phyloP scores from a whole-genome alignment of 92 coral and sea anemone genomes.

The Palythoa grandiflora region DNA sequence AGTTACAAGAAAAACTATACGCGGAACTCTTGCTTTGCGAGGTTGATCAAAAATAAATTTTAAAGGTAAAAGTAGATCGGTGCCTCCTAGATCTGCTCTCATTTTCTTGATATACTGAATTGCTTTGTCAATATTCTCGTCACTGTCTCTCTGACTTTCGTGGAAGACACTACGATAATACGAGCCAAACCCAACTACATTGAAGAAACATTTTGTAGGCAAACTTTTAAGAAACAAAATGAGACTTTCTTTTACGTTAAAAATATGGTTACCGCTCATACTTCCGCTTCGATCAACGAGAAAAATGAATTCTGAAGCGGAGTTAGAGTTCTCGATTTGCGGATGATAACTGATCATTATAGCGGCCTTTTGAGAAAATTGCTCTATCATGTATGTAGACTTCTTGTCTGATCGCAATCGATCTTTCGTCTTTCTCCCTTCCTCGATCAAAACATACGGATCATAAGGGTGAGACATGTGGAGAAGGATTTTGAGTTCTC shows the following conservation, averaged over 20 bases:
- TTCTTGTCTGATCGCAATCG: slow-evolving; percentile 31
- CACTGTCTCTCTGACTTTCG: slow-evolving; percentile 77
- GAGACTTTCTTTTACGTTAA: slow-evolving; percentile 88
- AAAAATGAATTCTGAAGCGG: slow-evolving; percentile 79
- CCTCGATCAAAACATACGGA: slow-evolving; percentile 90
- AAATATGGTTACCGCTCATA: slow-evolving; percentile 97
- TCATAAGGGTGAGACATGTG: slow-evolving; percentile 91
- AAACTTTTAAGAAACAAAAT: slow-evolving; percentile 88
- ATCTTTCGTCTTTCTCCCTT: slow-evolving; percentile 66
- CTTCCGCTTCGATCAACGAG: slow-evolving; percentile 98
- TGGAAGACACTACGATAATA: slow-evolving; percentile 91
- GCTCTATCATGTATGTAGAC: slow-evolving; percentile 58
- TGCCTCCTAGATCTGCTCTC: slow-evolving; percentile 94
- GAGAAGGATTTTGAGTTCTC: slow-evolving; percentile 85
- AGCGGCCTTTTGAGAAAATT: slow-evolving; percentile 80
- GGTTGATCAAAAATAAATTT: slow-evolving; percentile 92
- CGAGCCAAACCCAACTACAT: slow-evolving; percentile 91
- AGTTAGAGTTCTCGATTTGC: slow-evolving; percentile 58
- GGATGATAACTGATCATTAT: slow-evolving; percentile 90
- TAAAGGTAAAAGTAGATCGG: slow-evolving; percentile 86
- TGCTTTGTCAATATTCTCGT: slow-evolving; percentile 77
- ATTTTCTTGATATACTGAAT: slow-evolving; percentile 83
- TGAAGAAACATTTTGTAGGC: slow-evolving; percentile 82
- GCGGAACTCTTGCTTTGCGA: slow-evolving; percentile 73
- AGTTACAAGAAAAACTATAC: slow-evolving; percentile 84